These are phyloP conservation scores for Caenorhabditis parvicauda DNA, from an alignment of 2,888 invertebrate genomes.

Conservation along the genomic window DNA sequence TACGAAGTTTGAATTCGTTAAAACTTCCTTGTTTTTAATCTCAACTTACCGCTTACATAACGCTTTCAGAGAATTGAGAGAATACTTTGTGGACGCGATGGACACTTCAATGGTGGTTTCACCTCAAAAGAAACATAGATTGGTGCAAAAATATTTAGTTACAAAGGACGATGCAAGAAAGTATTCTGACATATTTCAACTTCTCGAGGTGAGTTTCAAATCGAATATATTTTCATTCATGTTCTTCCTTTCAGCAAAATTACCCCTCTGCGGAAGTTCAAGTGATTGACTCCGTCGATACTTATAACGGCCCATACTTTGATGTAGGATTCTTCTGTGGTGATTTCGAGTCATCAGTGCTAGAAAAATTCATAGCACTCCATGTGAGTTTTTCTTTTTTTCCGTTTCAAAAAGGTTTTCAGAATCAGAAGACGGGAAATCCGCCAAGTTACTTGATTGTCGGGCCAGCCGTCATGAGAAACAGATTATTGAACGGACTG, in stretches of 20 bases:
- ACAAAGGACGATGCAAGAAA: slow-evolving; percentile 13
- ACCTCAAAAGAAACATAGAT: slow-evolving; percentile 15
- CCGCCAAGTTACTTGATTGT: slow-evolving; percentile 21
- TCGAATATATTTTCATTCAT: neutral
- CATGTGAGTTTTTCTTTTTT: neutral
- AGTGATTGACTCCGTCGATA: slow-evolving; percentile 9
- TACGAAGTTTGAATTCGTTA: too few relatives aligned
- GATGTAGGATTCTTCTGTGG: slow-evolving; percentile 28
- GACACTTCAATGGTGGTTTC: slow-evolving; percentile 25
- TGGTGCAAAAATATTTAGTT: slow-evolving; percentile 20
- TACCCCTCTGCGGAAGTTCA: slow-evolving; percentile 16
- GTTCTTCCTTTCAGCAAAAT: neutral
- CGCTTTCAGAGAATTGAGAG: too few relatives aligned
- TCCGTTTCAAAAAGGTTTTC: neutral
- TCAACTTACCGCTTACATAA: too few relatives aligned
- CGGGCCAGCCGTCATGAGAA: slow-evolving; percentile 21
- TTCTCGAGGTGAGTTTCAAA: slow-evolving; percentile 8
- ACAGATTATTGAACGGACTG: slow-evolving; percentile 17
- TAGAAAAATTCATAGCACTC: too few relatives aligned
- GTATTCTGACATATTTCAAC: slow-evolving; percentile 14
- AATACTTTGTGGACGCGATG: too few relatives aligned
- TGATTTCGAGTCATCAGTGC: slow-evolving; percentile 19
- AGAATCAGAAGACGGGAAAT: neutral
- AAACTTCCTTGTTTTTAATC: too few relatives aligned
- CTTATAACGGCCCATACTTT: slow-evolving; percentile 12